Base-by-base conservation (phyloP, 2,888 invertebrate species). In the Drosophila villosipedis region DNA sequence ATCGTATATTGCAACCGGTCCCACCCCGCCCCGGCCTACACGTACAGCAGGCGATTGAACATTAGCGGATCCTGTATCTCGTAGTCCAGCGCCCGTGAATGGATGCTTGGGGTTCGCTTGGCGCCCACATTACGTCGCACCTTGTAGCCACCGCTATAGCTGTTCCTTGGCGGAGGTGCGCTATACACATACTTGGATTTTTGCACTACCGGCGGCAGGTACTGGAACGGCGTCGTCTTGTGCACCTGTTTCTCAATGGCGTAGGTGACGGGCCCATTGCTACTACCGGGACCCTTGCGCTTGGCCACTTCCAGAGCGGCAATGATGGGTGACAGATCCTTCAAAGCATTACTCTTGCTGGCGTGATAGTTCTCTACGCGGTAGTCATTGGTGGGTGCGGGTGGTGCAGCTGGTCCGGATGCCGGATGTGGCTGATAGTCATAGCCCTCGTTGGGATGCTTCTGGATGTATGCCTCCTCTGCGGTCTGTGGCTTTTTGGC, bases 231-330 rank as follows among this genome's bases (percentile, higher is more conserved):
- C 7, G 75, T 68, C 55, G 41, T 52, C 39, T 92, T 92, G 53
- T 92, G 86, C 39, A 92, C 87, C 70, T 91, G 91, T 62, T 92
- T 92, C 68, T 92, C 92, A 19, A 92, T 84, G 28, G 91, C 64
- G 72, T 90, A 92, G 35, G 85, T 87, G 1, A 89, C 85, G 22
- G 77, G 79, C 0, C 76, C 74, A 12, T 59, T 80, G 49, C 60
- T 62, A 19, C 71, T 67, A 30, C 43, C 39, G 19, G 72, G 70
- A 0, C 79, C 81, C 31, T 87, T 85, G 0, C 84, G 81, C 49
- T 92, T 91, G 66, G 92, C 91, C 64, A 92, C 92, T 71, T 92
- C 92, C 50, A 92, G 57, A 0, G 92, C 92, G 6, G 92, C 92
- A 41, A 92, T 90, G 19, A 92, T 92, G 30, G 92, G 92, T 5